Conservation (phyloP, 2,797 vertebrate genomes). For the Pseudomugil gertrudae region DNA sequence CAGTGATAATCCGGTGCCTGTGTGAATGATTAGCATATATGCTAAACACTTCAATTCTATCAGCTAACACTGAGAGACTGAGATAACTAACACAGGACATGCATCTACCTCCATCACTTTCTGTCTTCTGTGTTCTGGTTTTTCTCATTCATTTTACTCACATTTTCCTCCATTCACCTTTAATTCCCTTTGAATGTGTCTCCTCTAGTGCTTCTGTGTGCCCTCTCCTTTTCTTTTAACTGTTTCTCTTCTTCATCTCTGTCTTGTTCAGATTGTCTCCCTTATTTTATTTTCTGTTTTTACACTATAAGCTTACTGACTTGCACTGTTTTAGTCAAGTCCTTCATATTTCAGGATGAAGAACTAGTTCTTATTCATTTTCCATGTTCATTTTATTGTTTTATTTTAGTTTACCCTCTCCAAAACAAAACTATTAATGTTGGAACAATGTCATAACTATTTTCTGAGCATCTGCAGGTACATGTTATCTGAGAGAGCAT, state of each 20-base stretch:
- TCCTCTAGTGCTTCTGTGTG: neutral
- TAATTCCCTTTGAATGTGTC: neutral
- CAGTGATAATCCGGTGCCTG: conserved; percentile 70
- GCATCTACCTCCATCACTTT: conserved; percentile 35
- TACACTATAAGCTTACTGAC: too few species aligned
- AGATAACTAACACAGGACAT: conserved; percentile 66
- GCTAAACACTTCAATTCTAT: conserved; percentile 95
- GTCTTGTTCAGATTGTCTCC: neutral
- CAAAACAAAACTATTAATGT: neutral
- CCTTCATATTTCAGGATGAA: neutral
- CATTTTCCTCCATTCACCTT: neutral
- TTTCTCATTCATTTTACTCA: conserved; percentile 11
- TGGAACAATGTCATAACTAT: neutral
- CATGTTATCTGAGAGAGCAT: neutral
- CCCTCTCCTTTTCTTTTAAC: neutral
- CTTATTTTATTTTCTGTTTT: neutral
- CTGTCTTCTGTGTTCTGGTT: conserved; percentile 30
- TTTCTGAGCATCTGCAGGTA: too few species aligned
- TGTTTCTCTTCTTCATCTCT: neutral
- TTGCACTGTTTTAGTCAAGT: too few species aligned
- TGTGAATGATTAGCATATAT: conserved; percentile 78
- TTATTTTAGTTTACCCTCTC: neutral
- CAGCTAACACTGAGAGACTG: conserved; percentile 84
- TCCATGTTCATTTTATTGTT: neutral
- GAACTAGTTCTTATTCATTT: neutral